A percentile compares a stretch with the other conserved stretches of the same genome.
Conservation (phyloP, 1,140 invertebrate species). For the Drosophila santomea region DNA sequence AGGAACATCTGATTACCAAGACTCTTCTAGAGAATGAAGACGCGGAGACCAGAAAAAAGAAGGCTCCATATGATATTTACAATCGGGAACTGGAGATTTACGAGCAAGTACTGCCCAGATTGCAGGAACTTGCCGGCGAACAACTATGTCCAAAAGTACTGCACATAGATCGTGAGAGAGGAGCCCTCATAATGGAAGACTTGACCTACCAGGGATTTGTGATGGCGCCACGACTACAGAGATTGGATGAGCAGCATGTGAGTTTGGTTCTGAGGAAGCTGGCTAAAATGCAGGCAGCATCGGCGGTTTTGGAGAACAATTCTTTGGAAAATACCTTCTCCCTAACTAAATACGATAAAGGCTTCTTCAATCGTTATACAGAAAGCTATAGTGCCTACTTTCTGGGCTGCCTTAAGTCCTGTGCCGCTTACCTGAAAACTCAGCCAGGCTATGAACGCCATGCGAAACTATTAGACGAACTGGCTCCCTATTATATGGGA, state of each 20-base stretch:
- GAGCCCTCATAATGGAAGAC: constrained; percentile 60
- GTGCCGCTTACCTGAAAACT: constrained; percentile 29
- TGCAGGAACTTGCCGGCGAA: constrained; percentile 48
- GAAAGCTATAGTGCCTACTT: constrained; percentile 57
- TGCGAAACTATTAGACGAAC: constrained; percentile 28
- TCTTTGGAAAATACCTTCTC: not conserved
- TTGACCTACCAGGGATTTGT: constrained; percentile 39
- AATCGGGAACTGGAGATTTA: constrained; percentile 69
- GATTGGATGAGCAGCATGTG: constrained; percentile 86
- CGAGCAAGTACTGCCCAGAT: constrained; percentile 52
- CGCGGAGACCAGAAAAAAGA: constrained; percentile 38
- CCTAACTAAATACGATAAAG: constrained; percentile 52
- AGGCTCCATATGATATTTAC: constrained; percentile 61
- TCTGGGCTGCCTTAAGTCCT: constrained; percentile 46
- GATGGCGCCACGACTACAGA: constrained; percentile 85
- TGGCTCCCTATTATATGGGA: constrained; percentile 51
- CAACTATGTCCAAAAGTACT: constrained; percentile 50
- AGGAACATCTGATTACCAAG: constrained; percentile 54
- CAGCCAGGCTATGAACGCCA: constrained; percentile 28
- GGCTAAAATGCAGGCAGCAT: constrained; percentile 86
- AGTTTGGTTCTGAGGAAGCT: constrained; percentile 85
- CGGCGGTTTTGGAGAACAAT: constrained; percentile 54
- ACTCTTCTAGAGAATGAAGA: constrained; percentile 54
- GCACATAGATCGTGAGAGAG: constrained; percentile 42
- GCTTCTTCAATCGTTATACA: constrained; percentile 67